Percentiles rank a stretch among this genome's conserved stretches.
phyloP scores from a whole-genome alignment of 2,113 vertebrate genomes.

The Aspiorhynchus laticeps region DNA sequence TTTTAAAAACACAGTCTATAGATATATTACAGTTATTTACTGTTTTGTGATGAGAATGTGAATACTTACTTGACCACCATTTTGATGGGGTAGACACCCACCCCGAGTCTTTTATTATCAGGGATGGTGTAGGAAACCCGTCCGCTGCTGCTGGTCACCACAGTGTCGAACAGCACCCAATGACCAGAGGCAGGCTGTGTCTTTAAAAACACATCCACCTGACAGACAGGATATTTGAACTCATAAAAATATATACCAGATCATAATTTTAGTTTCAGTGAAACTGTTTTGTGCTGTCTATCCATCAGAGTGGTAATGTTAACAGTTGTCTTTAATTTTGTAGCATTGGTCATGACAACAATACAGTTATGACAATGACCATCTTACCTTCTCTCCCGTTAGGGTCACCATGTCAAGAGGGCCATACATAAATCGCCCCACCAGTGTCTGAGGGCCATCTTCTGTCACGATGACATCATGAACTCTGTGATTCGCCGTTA shows the following conservation, averaged over 20 bases:
- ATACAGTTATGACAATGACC: no score
- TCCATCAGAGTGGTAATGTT: not conserved
- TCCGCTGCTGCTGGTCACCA: slow-evolving; percentile 92
- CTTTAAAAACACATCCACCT: slow-evolving; percentile 96
- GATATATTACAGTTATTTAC: not conserved
- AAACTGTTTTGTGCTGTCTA: not conserved
- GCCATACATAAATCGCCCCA: slow-evolving; percentile 96
- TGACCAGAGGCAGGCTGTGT: slow-evolving; percentile 89
- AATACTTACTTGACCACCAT: slow-evolving; percentile 93
- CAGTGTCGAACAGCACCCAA: slow-evolving; percentile 92
- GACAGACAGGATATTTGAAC: slow-evolving; percentile 27
- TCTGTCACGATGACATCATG: slow-evolving; percentile 91
- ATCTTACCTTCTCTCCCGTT: slow-evolving; percentile 91
- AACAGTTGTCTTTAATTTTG: not conserved
- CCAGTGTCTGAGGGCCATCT: slow-evolving; percentile 86
- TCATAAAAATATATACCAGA: not conserved
- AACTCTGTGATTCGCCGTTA: slow-evolving; percentile 95
- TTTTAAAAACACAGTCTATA: not conserved
- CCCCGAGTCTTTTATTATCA: slow-evolving; percentile 82
- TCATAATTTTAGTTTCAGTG: not conserved
- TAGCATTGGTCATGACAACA: not conserved
- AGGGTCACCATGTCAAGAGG: slow-evolving; percentile 98
- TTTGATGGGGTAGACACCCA: slow-evolving; percentile 94
- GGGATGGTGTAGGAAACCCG: slow-evolving; percentile 88
- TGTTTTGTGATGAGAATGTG: not conserved